These are phyloP conservation scores for Alcis repandata DNA, from an alignment of 2,888 invertebrate species.

Conservation along the genomic window DNA sequence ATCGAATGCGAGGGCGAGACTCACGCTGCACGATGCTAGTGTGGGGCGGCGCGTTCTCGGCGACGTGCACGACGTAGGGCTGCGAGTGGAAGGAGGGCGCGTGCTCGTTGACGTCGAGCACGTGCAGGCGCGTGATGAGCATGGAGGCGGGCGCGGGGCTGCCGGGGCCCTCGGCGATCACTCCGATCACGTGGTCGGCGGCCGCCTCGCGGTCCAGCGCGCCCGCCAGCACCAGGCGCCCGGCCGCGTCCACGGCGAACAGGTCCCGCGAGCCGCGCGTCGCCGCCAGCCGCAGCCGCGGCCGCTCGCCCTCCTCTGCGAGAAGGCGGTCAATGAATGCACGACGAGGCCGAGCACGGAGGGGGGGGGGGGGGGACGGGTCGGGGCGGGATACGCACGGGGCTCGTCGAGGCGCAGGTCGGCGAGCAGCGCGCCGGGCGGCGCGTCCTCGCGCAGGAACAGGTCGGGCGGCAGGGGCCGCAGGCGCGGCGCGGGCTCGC, in stretches of 20 bases:
- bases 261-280: conserved; percentile 85
- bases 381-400: neutral
- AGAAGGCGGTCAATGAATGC: neutral
- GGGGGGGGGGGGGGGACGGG: neutral
- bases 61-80: conserved; percentile 91
- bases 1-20: conserved; percentile 35
- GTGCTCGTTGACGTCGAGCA: conserved; percentile 96
- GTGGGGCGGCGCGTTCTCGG: conserved; percentile 94
- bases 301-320: conserved; percentile 43
- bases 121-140: conserved; percentile 91
- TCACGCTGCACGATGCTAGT: conserved; percentile 90
- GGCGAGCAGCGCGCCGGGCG: conserved; percentile 76
- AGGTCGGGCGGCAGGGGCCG: conserved; percentile 91
- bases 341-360: neutral
- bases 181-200: conserved; percentile 89
- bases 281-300: conserved; percentile 59
- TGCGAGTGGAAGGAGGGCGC: conserved; percentile 94
- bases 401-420: conserved; percentile 56
- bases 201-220: conserved; percentile 92
- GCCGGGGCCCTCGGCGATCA: conserved; percentile 71
- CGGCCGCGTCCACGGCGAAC: conserved; percentile 90
- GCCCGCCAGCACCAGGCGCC: conserved; percentile 91
- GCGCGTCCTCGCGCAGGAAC: conserved; percentile 92
- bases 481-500: conserved; percentile 91
- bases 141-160: conserved; percentile 88